Conservation (phyloP, 2,888 invertebrate species). For the Nemapogon koenigi region DNA sequence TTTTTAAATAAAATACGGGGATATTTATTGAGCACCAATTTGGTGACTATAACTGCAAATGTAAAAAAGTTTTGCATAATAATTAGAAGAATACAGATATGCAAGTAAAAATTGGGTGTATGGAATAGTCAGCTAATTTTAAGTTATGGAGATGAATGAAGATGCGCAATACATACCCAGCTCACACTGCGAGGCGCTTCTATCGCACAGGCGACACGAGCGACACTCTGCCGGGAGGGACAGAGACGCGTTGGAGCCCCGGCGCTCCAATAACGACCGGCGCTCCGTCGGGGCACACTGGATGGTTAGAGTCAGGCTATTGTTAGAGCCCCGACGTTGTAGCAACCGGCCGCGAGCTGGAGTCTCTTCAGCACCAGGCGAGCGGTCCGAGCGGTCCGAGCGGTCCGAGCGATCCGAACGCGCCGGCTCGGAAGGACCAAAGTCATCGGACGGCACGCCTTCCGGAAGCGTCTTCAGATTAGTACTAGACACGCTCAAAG, state of each 20-base stretch:
- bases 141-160: too few species aligned
- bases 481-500: constrained; percentile 71
- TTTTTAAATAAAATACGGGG: too few species aligned
- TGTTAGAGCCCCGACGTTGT: constrained; percentile 85
- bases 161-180: too few species aligned
- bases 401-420: constrained; percentile 49
- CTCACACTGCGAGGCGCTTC: not conserved
- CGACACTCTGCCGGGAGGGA: too few species aligned
- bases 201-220: too few species aligned
- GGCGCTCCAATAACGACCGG: constrained; percentile 70
- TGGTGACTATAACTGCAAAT: too few species aligned
- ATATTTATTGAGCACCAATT: too few species aligned
- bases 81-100: too few species aligned
- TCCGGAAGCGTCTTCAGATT: constrained; percentile 76
- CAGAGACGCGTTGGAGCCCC: constrained; percentile 90
- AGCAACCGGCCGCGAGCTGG: constrained; percentile 60
- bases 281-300: constrained; percentile 67
- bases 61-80: too few species aligned
- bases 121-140: too few species aligned
- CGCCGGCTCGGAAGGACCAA: constrained; percentile 47
- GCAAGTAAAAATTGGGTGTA: too few species aligned
- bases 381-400: constrained; percentile 49
- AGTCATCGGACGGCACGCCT: constrained; percentile 73
- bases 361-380: constrained; percentile 51
- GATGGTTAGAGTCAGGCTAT: constrained; percentile 83